Evolutionary conservation across 2,113 vertebrate species (phyloP).

Genomic region (Pongo pygmaeus): DNA sequence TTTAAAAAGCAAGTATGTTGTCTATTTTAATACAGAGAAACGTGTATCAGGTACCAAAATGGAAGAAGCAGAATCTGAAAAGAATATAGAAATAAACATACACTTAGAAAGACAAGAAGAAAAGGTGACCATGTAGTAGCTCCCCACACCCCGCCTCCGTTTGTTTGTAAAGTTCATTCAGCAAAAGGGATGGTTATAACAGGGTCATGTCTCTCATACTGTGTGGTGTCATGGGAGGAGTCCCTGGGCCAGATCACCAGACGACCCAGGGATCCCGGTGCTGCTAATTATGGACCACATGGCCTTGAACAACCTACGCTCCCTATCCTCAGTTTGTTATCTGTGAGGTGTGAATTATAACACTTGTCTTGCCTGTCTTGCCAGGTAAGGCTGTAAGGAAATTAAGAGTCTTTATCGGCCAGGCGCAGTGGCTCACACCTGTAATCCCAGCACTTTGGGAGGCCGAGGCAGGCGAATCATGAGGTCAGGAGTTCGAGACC

Average conservation of each 20-base stretch:
- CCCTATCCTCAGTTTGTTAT: neutral
- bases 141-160: neutral
- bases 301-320: neutral
- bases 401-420: neutral
- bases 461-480: too few relatives aligned
- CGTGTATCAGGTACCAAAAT: neutral
- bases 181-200: neutral
- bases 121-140: neutral
- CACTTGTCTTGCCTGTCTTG: neutral
- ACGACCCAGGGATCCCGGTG: neutral
- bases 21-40: constrained; percentile 34
- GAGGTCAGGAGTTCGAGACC: too few relatives aligned
- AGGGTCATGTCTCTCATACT: neutral
- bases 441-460: too few relatives aligned
- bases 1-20: neutral
- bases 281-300: neutral
- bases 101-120: neutral
- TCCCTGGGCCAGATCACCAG: neutral
- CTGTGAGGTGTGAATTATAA: neutral
- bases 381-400: neutral
- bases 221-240: neutral
- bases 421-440: too few relatives aligned
- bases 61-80: neutral
- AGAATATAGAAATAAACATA: neutral
- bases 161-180: neutral